A percentile compares a stretch with the other conserved stretches of the same genome.
Evolutionary conservation across 2,113 vertebrate genomes (phyloP).

Genomic region (Edolisoma coerulescens): DNA sequence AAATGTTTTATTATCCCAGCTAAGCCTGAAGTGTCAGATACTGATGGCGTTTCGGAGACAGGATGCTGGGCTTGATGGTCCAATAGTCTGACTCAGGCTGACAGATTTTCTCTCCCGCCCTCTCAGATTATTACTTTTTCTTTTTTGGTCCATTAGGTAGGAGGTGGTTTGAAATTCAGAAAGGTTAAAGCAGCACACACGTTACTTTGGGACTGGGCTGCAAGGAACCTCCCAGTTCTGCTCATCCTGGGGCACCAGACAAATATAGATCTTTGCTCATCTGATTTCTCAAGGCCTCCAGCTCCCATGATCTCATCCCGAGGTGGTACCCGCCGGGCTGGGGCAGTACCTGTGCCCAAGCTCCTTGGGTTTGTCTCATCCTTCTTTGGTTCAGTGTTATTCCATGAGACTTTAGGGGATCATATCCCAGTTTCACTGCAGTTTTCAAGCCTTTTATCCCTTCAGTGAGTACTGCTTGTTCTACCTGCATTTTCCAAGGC

Average conservation of each 20-base stretch:
- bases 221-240: background rate
- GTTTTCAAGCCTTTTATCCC: background rate
- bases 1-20: constrained; percentile 59
- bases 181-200: constrained; percentile 53
- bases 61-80: constrained; percentile 40
- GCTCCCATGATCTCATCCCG: background rate
- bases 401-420: background rate
- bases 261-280: background rate
- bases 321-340: background rate
- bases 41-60: constrained; percentile 56
- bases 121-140: constrained; percentile 51
- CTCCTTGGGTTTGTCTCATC: background rate
- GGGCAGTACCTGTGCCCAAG: background rate
- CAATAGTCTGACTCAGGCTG: constrained; percentile 60
- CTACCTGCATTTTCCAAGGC: background rate
- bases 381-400: background rate
- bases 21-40: constrained; percentile 57
- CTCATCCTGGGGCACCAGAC: background rate
- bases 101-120: constrained; percentile 49
- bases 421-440: background rate
- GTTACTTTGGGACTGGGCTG: background rate
- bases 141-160: constrained; percentile 42
- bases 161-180: constrained; percentile 23
- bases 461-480: background rate
- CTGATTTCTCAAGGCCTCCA: background rate